phyloP scores from a whole-genome alignment of 2,797 vertebrate species.

The Lutjanus campechanus region DNA sequence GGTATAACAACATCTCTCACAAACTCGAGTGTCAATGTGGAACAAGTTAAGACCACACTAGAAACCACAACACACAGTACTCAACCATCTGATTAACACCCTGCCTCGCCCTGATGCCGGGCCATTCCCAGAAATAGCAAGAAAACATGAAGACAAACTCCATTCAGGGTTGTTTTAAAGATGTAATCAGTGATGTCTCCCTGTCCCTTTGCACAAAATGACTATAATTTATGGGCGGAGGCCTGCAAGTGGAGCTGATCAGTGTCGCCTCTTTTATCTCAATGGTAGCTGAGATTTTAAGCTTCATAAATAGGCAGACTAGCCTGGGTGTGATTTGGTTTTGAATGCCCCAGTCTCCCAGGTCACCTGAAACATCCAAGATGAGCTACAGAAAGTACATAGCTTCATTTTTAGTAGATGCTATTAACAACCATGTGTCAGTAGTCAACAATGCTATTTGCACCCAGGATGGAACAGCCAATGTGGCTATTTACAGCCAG shows the following conservation, averaged over 20 bases:
- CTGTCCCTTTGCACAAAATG: background rate
- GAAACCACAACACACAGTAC: constrained; percentile 27
- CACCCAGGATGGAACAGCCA: too few species aligned
- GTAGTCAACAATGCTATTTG: too few species aligned
- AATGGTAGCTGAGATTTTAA: constrained; percentile 9
- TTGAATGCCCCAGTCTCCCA: background rate
- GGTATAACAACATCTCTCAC: constrained; percentile 29
- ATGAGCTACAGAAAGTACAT: background rate
- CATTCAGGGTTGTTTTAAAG: background rate
- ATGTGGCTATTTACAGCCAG: too few species aligned
- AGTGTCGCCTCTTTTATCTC: background rate
- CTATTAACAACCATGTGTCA: too few species aligned
- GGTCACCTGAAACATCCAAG: background rate
- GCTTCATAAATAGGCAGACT: background rate
- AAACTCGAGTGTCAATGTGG: constrained; percentile 27
- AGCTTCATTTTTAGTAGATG: background rate
- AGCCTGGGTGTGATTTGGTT: background rate
- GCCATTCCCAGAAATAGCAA: constrained; percentile 5
- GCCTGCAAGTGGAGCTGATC: background rate
- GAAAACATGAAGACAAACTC: background rate
- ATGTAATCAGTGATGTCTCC: background rate
- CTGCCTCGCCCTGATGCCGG: background rate
- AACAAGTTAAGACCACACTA: constrained; percentile 18
- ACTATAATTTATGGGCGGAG: background rate
- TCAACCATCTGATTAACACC: constrained; percentile 30